Evolutionary conservation across 2,797 vertebrate species (phyloP).

Genomic region (Coracias cyanogaster): DNA sequence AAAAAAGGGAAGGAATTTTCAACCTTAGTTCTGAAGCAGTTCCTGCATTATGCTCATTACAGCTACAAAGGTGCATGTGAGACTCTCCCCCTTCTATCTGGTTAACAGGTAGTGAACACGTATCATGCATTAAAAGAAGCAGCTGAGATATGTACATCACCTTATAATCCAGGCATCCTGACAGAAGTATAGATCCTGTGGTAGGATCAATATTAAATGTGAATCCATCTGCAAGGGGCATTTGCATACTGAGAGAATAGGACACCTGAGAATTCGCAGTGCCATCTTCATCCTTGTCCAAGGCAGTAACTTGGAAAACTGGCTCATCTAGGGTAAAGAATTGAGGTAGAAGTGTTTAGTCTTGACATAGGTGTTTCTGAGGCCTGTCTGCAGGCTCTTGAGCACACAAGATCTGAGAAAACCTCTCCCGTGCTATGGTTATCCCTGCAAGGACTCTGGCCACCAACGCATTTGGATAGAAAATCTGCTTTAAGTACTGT

Average conservation of each 20-base stretch:
- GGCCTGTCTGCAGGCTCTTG: background rate
- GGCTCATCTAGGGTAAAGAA: constrained; percentile 66
- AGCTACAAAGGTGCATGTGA: background rate
- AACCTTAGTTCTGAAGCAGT: background rate
- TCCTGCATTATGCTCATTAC: background rate
- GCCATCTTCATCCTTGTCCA: constrained; percentile 77
- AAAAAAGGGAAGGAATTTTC: background rate
- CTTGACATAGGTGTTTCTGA: background rate
- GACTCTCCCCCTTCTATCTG: background rate
- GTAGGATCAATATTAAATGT: constrained; percentile 56
- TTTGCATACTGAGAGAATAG: constrained; percentile 77
- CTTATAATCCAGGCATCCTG: constrained; percentile 85
- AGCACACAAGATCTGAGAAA: background rate
- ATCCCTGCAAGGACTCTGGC: background rate
- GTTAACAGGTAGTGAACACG: background rate
- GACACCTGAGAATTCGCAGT: constrained; percentile 79
- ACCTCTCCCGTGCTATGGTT: background rate
- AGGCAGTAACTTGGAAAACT: constrained; percentile 67
- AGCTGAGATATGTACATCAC: constrained; percentile 53
- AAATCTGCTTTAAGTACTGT: background rate
- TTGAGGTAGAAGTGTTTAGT: background rate
- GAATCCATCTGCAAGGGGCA: constrained; percentile 59
- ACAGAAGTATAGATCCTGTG: constrained; percentile 60
- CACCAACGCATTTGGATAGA: background rate
- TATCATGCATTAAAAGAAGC: background rate